Percentiles rank a stretch among this genome's conserved stretches.
These are phyloP conservation scores for Macroglossus sobrinus DNA, from an alignment of 2,113 vertebrate species.

Conservation along the genomic window DNA sequence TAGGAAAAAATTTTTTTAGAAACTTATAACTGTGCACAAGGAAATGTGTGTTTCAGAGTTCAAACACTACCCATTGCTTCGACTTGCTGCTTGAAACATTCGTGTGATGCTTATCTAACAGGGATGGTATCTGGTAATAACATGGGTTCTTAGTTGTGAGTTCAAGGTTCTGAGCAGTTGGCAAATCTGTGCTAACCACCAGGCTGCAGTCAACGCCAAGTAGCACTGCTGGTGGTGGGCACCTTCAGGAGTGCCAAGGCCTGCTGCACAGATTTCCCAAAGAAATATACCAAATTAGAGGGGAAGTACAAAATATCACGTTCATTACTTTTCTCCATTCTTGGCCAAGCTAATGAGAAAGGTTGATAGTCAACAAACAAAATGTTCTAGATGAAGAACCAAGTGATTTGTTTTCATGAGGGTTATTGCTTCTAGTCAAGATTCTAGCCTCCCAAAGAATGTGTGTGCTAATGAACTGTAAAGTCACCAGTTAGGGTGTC, in stretches of 20 bases:
- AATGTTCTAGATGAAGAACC: background rate
- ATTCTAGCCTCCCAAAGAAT: background rate
- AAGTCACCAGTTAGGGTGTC: background rate
- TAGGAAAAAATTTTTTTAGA: background rate
- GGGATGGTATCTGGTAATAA: background rate
- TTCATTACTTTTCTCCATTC: background rate
- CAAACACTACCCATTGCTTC: background rate
- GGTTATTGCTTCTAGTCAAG: background rate
- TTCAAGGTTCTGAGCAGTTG: background rate
- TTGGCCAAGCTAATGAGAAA: background rate
- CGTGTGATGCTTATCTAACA: fast-evolving
- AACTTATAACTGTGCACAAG: background rate
- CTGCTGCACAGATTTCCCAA: background rate
- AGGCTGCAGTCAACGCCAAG: background rate
- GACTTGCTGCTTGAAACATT: background rate
- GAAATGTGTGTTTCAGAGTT: background rate
- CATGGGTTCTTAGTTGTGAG: background rate
- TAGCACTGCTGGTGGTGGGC: fast-evolving
- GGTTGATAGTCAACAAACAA: background rate
- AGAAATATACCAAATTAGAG: background rate
- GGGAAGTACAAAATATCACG: background rate
- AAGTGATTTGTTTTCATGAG: background rate
- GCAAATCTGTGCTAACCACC: background rate
- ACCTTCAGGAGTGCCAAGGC: fast-evolving
- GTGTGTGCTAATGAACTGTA: background rate